Percentiles rank a stretch among this genome's conserved stretches.
These are phyloP conservation scores for Pseudochirops cupreus DNA, from an alignment of 2,797 vertebrate genomes.

Conservation along the genomic window DNA sequence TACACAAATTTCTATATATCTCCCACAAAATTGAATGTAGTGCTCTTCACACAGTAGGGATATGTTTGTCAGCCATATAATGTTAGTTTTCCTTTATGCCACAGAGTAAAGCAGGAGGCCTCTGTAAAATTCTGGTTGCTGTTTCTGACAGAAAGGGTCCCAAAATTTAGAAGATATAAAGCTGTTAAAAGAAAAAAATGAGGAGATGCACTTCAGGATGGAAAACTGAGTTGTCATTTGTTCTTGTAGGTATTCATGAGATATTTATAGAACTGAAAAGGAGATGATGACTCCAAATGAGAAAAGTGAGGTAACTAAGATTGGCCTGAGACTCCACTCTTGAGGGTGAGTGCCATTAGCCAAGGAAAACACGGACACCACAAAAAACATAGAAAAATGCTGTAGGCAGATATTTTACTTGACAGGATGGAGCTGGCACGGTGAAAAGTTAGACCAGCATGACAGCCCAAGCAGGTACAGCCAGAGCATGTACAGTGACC, in stretches of 20 bases:
- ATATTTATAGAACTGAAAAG: background rate
- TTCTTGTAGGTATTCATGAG: background rate
- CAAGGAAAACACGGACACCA: background rate
- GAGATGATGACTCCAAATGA: background rate
- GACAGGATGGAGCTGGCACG: background rate
- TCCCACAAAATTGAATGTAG: background rate
- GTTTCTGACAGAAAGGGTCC: background rate
- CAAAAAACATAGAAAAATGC: background rate
- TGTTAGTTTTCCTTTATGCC: background rate
- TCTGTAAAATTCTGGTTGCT: background rate
- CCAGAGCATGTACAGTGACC: background rate
- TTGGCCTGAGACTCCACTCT: background rate
- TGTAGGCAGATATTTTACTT: background rate
- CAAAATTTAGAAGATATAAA: background rate
- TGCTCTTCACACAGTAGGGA: background rate
- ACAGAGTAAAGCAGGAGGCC: background rate
- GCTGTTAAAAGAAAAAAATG: background rate
- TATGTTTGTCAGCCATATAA: background rate
- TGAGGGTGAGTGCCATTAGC: background rate
- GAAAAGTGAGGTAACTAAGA: background rate
- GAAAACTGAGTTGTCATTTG: background rate
- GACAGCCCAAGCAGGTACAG: no score
- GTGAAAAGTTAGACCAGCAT: background rate
- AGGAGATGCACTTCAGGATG: background rate
- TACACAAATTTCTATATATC: background rate